Conservation (phyloP, 2,888 invertebrate species). For the Ochropleura plecta region DNA sequence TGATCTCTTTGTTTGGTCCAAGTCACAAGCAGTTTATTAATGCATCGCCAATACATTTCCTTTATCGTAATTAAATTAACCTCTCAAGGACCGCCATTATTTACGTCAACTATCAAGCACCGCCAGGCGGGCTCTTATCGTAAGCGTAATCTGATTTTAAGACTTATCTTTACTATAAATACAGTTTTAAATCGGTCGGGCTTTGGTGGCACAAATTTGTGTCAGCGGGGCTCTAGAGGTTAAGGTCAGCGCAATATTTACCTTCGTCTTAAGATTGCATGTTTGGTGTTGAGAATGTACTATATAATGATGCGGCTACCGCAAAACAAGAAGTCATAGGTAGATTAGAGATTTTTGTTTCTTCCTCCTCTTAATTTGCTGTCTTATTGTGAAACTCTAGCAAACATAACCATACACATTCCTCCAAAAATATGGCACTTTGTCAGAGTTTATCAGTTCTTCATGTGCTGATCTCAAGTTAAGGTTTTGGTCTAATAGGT, state of each 20-base stretch:
- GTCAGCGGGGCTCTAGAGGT: too few species aligned
- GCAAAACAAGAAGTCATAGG: neutral
- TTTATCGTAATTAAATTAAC: neutral
- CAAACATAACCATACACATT: neutral
- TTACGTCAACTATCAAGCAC: too few species aligned
- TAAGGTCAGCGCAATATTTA: neutral
- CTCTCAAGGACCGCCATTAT: too few species aligned
- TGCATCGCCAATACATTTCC: neutral
- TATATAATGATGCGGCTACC: neutral
- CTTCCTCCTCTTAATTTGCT: neutral
- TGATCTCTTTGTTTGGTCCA: conserved; percentile 75
- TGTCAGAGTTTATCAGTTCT: neutral
- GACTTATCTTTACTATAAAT: too few species aligned
- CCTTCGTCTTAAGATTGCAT: neutral
- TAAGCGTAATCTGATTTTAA: too few species aligned
- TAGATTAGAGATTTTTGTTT: neutral
- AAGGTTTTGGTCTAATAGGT: neutral
- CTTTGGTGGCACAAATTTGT: too few species aligned
- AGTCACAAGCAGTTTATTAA: conserved; percentile 51
- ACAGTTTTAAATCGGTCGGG: too few species aligned
- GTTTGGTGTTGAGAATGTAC: neutral
- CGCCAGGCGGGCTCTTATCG: too few species aligned
- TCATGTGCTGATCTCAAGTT: neutral
- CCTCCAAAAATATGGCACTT: neutral
- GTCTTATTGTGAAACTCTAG: neutral